phyloP scores from a whole-genome alignment of 1,140 invertebrate species.

The Atopsyche davidsoni region DNA sequence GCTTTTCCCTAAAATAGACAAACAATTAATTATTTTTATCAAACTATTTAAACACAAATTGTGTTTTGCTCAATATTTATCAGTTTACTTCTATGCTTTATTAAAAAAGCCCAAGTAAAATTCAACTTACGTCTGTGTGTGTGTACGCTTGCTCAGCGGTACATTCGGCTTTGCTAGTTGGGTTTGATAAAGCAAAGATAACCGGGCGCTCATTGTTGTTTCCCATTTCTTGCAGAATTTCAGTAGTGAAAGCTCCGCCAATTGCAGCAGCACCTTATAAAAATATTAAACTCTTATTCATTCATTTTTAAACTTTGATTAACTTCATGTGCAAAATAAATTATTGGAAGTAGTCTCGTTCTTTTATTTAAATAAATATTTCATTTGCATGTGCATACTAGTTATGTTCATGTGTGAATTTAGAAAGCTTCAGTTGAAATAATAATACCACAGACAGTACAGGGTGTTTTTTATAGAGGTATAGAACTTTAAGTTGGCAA shows the following conservation, averaged over 20 bases:
- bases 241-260: constrained; percentile 76
- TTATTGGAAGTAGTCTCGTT: no score
- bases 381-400: no score
- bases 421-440: no score
- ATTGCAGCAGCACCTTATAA: constrained; percentile 68
- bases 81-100: no score
- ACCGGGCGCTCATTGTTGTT: constrained; percentile 70
- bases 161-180: constrained; percentile 93
- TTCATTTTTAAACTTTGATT: not conserved
- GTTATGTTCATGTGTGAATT: no score
- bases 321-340: not conserved
- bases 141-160: constrained; percentile 92
- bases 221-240: constrained; percentile 79
- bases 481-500: no score
- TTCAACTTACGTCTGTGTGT: constrained; percentile 63
- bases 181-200: constrained; percentile 95
- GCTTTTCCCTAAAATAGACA: constrained; percentile 61
- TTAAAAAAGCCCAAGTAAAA: constrained; percentile 5
- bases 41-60: not conserved
- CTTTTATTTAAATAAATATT: no score
- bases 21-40: not conserved
- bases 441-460: no score
- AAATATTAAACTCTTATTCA: constrained; percentile 17
- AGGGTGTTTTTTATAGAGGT: no score
- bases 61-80: not conserved